Base-by-base conservation (phyloP, 2,113 vertebrate genomes). In the Peromyscus polionotus region DNA sequence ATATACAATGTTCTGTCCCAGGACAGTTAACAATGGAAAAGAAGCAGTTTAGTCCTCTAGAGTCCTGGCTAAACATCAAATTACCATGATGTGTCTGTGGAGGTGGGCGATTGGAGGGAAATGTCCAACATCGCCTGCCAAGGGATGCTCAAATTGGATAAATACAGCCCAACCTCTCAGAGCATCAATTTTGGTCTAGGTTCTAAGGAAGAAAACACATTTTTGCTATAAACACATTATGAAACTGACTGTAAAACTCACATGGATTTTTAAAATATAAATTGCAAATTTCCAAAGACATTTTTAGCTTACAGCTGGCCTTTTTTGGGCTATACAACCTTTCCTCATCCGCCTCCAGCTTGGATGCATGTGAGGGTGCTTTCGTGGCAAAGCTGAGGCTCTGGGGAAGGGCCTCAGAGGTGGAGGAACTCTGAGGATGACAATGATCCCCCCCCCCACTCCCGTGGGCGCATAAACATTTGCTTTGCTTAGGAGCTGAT, bases 261-360 rank as follows among this genome's bases (percentile, higher is more conserved):
- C 96, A 94, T 94, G 97, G 57, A 59, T 93, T 95, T 97, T 96
- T 48, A 36, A 97, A 97, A 97, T 97, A 96, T 96, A 97, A 97
- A 96, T 98, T 97, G 97, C 97, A 98, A 96, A 97, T 97, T 96
- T 95, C 93, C 72, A 91, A 96, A 95, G 95, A 94, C 93, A 97
- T 96, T 97, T 89, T 97, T 97, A 97, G 97, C 96, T 96, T 96
- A 79, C 98, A 97, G 97, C 97, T 97, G 97, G 95, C 97, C 96
- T 95, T 94, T 54, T 97, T 96, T 94, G 95, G 95, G 94, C 96
- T 96, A 54, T 54, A 93, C 93, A 95, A 97, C 86, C 97, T 94
- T 89, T 95, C 88, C 94, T 95, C 26, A n/a, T 61, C 94, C 81
- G 5, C 97, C 91, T 83, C 95, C 94, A 65, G 68, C 83, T 91